Evolutionary conservation across 2,888 invertebrate genomes (phyloP), one percentile per base, ranked within the genome.

Genomic region (Orchesella flavescens): DNA sequence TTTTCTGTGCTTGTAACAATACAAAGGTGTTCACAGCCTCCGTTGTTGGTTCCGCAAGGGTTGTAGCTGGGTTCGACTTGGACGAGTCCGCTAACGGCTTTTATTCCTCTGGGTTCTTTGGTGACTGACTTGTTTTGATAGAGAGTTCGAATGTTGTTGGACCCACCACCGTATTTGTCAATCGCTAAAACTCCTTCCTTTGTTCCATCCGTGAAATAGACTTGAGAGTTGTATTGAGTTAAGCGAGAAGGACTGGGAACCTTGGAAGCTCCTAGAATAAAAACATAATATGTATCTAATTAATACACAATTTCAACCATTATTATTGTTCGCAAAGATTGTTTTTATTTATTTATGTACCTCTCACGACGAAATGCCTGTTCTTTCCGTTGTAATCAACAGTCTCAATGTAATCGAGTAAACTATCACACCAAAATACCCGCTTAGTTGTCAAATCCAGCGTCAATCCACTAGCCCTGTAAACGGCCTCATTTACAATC

Each of bases 391-490:
- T 93, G 90, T 99, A 99, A 90, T 98, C 96, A 0, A 97, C 96
- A 0, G 97, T 96, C 89, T 98, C 98, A 86, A 99, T 97, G 90
- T 98, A 97, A 91, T 99, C 98, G 75, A 98, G 91, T 15, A 97
- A 91, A 0, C 97, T 95, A 90, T 99, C 99, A 89, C 98, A 97
- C 98, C 98, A 99, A 91, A 96, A 98, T 9, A 99, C 94, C 71
- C 98, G 91, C 89, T 95, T 94, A 0, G 95, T 94, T 24, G 97
- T 94, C n/a, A 95, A 94, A 90, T 99, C 98, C 0, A 97, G 94
- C 0, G 97, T 93, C 12, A 98, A 93, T 3, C 97, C 97, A 0
- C 96, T 95, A 0, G 98, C 98, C 90, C 96, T 96, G 90, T 98
- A 97, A 0, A 98, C 95, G 0, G 97, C 97, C 89, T 97, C 96